Percentiles rank a stretch among this genome's conserved stretches.
Evolutionary conservation across 1,140 invertebrate species (phyloP).

Genomic region (Lucilia sericata): DNA sequence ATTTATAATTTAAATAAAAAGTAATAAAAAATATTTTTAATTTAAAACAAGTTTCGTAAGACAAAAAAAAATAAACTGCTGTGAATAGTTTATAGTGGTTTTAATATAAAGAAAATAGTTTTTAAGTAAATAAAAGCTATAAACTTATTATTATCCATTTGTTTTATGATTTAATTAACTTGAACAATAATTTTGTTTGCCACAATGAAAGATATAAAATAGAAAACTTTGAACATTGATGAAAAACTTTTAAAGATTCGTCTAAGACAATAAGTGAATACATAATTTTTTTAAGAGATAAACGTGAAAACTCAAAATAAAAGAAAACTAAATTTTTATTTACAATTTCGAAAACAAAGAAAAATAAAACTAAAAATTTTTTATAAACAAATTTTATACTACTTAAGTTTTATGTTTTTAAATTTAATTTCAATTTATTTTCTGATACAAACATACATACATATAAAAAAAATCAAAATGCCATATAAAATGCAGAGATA

Average conservation of each 20-base stretch:
- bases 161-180: not conserved
- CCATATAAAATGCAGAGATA: conserved; percentile 2
- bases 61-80: conserved; percentile 40
- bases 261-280: conserved; percentile 10
- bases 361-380: no score
- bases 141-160: not conserved
- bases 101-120: conserved; percentile 38
- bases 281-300: not conserved
- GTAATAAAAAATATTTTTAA: not conserved
- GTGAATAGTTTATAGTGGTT: conserved; percentile 48
- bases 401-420: no score
- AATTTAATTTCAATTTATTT: not conserved
- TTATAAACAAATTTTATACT: no score
- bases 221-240: not conserved
- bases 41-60: conserved; percentile 25
- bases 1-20: not conserved
- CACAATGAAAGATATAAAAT: not conserved
- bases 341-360: no score
- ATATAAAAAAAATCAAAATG: not conserved
- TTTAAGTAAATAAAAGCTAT: conserved; percentile 31
- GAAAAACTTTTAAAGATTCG: not conserved
- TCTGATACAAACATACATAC: not conserved
- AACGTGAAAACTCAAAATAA: not conserved
- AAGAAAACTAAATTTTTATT: no score
- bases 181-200: not conserved